Evolutionary conservation across 2,113 vertebrate genomes (phyloP).

Genomic region (Synchiropus splendidus): DNA sequence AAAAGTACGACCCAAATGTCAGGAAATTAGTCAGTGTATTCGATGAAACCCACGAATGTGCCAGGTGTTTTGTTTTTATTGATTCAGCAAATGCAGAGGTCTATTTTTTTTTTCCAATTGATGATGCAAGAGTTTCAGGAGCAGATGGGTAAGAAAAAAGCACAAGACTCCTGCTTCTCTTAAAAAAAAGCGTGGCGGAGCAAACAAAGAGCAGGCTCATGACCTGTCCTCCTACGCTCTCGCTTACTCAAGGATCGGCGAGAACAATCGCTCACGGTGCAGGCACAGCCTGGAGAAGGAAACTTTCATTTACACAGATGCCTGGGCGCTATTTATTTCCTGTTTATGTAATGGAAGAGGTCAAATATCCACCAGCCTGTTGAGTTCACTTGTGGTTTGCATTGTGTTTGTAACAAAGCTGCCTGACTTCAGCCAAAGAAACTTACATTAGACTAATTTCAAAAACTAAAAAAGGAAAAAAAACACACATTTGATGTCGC

Average conservation of each 20-base stretch:
- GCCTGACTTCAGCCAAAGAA: too few species aligned
- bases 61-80: too few species aligned
- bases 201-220: constrained; percentile 42
- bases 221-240: constrained; percentile 50
- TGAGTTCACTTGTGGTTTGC: too few species aligned
- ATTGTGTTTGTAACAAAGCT: too few species aligned
- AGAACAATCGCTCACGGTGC: constrained; percentile 13
- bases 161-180: constrained; percentile 4
- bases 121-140: background rate
- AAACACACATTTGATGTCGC: too few species aligned
- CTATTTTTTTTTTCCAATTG: too few species aligned
- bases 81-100: too few species aligned
- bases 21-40: too few species aligned
- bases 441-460: too few species aligned
- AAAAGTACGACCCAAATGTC: too few species aligned
- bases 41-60: too few species aligned
- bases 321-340: background rate
- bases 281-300: constrained; percentile 21
- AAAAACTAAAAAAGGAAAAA: too few species aligned
- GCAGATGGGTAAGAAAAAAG: constrained; percentile 6
- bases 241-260: constrained; percentile 15
- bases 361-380: background rate
- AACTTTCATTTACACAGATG: constrained; percentile 7
- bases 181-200: constrained; percentile 13
- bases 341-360: background rate